Base-by-base conservation (phyloP, 2,797 vertebrate species). In the Chaenodraco wilsoni region DNA sequence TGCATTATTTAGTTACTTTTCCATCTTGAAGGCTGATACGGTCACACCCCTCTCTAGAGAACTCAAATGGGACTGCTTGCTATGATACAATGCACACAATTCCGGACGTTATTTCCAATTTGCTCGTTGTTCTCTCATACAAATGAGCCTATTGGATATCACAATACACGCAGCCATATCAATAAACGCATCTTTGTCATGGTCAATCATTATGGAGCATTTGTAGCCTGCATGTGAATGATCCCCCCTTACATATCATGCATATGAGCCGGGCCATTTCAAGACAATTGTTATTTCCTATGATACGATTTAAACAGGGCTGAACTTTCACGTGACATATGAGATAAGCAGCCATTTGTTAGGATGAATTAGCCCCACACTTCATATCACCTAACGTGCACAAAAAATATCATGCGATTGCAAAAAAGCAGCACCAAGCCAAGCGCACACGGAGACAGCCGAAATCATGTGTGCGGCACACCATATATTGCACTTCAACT, bases 401-500 rank as follows among this genome's bases (percentile, higher is more conserved):
- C 9, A 19, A 50, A 64, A 76, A 76, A 78, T 75, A 49, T 7
- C 71, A 83, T 74, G 82, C 72, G 51, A 78, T 80, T 51, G 56
- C 14, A 74, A 66, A 68, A 27, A 73, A 77, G 60, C 76, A 76
- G 61, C 78, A 83, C n/a, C 72, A 68, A 46, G 81, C 75, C 72
- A 68, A 46, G 81, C 75, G 79, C 68, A 72, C 71, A 71, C 68
- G 68, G 23, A 84, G 23, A 81, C 78, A 72, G 65, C 64, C 76
- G 45, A 74, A 76, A 87, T 57, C 65, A 82, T 65, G 78, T 72
- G 82, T 83, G 77, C 84, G 78, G 81, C 79, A 90, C 82, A 76
- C 84, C 45, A 91, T 87, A 91, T 88, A 86, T 88, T 92, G 96
- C 95, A 95, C 95, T 96, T 96, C 94, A 91, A 96, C 97, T 98